These are phyloP conservation scores for Suncus etruscus DNA, from an alignment of 2,113 vertebrate genomes.

Conservation along the genomic window DNA sequence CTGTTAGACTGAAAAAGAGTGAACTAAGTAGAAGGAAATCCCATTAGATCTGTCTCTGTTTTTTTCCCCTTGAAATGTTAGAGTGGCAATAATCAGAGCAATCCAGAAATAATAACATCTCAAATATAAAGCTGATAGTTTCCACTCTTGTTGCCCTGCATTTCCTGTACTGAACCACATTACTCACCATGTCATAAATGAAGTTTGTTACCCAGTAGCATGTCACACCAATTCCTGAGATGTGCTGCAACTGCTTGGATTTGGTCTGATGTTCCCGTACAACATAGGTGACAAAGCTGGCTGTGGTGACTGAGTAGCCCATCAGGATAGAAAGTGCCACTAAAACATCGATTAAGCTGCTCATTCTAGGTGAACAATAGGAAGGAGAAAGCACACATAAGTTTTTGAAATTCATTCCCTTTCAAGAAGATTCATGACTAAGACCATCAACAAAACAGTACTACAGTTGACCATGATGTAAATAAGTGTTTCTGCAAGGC, in stretches of 20 bases:
- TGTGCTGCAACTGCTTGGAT: constrained; percentile 96
- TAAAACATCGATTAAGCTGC: constrained; percentile 93
- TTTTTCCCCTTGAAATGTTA: background rate
- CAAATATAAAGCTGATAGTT: constrained; percentile 50
- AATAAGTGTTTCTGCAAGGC: constrained; percentile 35
- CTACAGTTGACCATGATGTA: constrained; percentile 60
- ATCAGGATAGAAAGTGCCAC: constrained; percentile 94
- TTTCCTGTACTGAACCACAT: constrained; percentile 42
- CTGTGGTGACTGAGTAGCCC: constrained; percentile 95
- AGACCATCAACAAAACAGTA: constrained; percentile 48
- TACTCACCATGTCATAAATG: constrained; percentile 96
- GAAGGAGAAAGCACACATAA: constrained; percentile 56
- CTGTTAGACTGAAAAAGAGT: too few relatives aligned
- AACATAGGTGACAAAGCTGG: constrained; percentile 95
- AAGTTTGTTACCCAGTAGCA: constrained; percentile 96
- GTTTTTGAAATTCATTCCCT: constrained; percentile 45
- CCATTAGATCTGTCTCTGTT: too few relatives aligned
- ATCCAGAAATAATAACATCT: constrained; percentile 54
- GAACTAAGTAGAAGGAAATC: too few relatives aligned
- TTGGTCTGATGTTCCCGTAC: constrained; percentile 95
- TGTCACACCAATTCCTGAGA: constrained; percentile 93
- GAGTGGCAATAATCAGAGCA: constrained; percentile 5
- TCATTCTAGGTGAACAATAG: constrained; percentile 86
- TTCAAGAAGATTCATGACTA: constrained; percentile 66
- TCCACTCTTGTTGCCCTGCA: background rate